A percentile compares a stretch with the other conserved stretches of the same genome.
Evolutionary conservation across 53 echinoderm and acorn worm species (phyloP).

Genomic region (Echinometra lucunter): DNA sequence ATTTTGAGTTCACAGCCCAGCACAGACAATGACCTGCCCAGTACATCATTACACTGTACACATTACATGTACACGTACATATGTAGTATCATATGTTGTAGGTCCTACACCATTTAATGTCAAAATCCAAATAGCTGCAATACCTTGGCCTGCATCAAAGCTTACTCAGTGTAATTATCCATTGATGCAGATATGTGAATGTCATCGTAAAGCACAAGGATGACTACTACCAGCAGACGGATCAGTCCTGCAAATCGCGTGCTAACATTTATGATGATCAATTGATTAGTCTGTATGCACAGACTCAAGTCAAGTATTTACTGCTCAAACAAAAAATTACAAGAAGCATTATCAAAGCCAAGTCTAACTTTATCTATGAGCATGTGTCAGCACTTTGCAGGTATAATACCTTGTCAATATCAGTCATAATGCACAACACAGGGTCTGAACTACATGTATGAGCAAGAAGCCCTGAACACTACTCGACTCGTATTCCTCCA

Average conservation of each 20-base stretch:
- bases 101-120: background rate
- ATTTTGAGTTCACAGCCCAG: background rate
- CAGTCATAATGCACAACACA: too few relatives aligned
- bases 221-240: background rate
- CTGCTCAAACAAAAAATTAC: background rate
- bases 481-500: too few relatives aligned
- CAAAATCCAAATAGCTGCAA: background rate
- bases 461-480: too few relatives aligned
- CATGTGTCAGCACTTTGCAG: too few relatives aligned
- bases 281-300: background rate
- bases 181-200: background rate
- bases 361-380: too few relatives aligned
- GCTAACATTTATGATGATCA: too few relatives aligned
- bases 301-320: background rate
- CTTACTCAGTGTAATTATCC: slow-evolving; percentile 7
- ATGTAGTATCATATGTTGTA: background rate
- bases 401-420: too few relatives aligned
- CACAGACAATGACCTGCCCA: background rate
- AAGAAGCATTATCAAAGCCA: background rate
- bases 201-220: background rate
- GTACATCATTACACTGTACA: background rate
- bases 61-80: background rate
- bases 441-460: too few relatives aligned
- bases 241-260: background rate
- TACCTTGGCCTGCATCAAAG: background rate